A percentile compares a stretch with the other conserved stretches of the same genome.
phyloP scores from a whole-genome alignment of 2,888 invertebrate genomes.

The Pheosia tremula region DNA sequence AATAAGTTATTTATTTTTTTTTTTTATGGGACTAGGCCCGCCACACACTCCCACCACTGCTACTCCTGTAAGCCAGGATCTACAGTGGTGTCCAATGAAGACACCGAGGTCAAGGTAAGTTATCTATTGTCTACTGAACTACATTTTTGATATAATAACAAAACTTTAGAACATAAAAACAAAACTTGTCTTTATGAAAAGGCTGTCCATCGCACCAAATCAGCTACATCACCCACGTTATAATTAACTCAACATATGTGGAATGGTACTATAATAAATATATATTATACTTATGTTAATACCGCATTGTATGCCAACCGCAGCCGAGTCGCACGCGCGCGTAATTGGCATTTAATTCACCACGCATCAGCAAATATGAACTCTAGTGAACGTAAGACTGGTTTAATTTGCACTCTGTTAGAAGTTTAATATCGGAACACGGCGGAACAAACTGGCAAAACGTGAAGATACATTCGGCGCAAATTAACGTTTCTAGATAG shows the following conservation, averaged over 20 bases:
- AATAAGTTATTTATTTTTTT: no score
- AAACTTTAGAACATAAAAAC: no score
- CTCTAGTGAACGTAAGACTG: conserved; percentile 5
- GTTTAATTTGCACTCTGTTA: conserved; percentile 29
- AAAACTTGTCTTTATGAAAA: no score
- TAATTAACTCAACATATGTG: not conserved
- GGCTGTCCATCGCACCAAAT: no score
- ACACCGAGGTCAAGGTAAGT: no score
- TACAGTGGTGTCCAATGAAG: no score
- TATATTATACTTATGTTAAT: not conserved
- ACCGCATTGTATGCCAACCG: not conserved
- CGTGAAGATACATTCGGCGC: not conserved
- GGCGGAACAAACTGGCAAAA: conserved; percentile 13
- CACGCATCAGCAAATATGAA: conserved; percentile 26
- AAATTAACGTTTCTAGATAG: not conserved
- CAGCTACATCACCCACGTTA: not conserved
- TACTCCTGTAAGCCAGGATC: no score
- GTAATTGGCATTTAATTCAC: conserved; percentile 28
- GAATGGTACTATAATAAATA: not conserved
- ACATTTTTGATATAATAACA: no score
- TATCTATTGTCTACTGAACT: no score
- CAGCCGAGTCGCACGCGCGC: conserved; percentile 7
- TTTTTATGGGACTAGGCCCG: no score
- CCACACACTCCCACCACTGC: no score
- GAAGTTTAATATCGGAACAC: conserved; percentile 30